A percentile compares a stretch with the other conserved stretches of the same genome.
Conservation (phyloP, 37 sponge, comb jelly and placozoan species). For the Crambe crambe region DNA sequence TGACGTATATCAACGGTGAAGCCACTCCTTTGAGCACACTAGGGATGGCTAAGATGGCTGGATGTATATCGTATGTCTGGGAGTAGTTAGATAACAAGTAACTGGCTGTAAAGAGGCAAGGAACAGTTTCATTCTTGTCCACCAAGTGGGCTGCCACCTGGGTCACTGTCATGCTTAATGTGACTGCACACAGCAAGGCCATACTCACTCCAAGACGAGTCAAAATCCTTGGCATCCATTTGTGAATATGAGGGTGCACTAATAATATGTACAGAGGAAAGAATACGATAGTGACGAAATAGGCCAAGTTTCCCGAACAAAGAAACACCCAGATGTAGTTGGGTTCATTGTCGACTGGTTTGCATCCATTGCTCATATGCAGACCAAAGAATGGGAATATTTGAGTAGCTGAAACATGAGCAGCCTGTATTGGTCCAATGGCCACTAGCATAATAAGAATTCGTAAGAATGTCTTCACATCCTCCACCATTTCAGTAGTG, state of each 20-base stretch:
- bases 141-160: neutral
- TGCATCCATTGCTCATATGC: neutral
- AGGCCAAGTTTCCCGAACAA: neutral
- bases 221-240: neutral
- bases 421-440: neutral
- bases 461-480: constrained; percentile 34
- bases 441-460: neutral
- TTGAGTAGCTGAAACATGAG: neutral
- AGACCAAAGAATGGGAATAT: neutral
- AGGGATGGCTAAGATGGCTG: neutral
- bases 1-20: neutral
- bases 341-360: neutral
- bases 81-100: neutral
- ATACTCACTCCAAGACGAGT: neutral
- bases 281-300: neutral
- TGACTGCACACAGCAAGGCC: neutral
- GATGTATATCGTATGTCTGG: neutral
- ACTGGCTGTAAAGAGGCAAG: neutral
- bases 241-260: neutral
- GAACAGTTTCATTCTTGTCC: neutral
- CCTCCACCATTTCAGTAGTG: constrained; percentile 15
- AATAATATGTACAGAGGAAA: neutral
- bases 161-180: neutral
- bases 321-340: neutral
- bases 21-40: neutral